phyloP scores from a whole-genome alignment of 35 echinoderm and acorn worm species.

The Holothuria glaberrima region DNA sequence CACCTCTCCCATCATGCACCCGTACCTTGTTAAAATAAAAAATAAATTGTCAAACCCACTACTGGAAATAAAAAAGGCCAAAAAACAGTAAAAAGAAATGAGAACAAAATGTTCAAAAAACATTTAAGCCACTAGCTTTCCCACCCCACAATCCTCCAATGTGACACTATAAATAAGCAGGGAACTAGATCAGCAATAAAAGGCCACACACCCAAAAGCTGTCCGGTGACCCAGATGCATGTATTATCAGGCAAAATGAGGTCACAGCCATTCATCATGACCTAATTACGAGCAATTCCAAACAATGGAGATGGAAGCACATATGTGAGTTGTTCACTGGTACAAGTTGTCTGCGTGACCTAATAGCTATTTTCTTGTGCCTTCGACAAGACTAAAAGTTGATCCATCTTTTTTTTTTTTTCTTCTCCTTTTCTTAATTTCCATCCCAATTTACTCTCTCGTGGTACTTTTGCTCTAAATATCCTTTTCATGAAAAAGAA shows the following conservation, averaged over 20 bases:
- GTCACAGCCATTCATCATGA: constrained; percentile 58
- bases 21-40: constrained; percentile 28
- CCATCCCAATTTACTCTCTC: background rate
- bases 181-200: constrained; percentile 58
- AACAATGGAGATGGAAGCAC: constrained; percentile 47
- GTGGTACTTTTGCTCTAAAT: background rate
- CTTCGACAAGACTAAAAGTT: background rate
- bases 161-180: constrained; percentile 45
- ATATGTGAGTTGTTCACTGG: constrained; percentile 32
- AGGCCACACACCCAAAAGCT: constrained; percentile 58
- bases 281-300: constrained; percentile 64
- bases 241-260: constrained; percentile 56
- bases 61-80: constrained; percentile 4
- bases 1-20: constrained; percentile 13
- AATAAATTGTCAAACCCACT: background rate
- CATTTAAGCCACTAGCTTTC: constrained; percentile 57
- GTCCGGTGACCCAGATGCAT: constrained; percentile 69
- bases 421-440: background rate
- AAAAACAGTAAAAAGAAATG: constrained; percentile 18
- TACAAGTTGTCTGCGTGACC: constrained; percentile 29
- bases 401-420: constrained; percentile 11
- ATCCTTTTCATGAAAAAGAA: no score
- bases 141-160: constrained; percentile 44
- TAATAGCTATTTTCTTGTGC: constrained; percentile 45
- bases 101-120: constrained; percentile 38